Conservation (phyloP, 2,888 invertebrate species). For the Catocala fraxini region DNA sequence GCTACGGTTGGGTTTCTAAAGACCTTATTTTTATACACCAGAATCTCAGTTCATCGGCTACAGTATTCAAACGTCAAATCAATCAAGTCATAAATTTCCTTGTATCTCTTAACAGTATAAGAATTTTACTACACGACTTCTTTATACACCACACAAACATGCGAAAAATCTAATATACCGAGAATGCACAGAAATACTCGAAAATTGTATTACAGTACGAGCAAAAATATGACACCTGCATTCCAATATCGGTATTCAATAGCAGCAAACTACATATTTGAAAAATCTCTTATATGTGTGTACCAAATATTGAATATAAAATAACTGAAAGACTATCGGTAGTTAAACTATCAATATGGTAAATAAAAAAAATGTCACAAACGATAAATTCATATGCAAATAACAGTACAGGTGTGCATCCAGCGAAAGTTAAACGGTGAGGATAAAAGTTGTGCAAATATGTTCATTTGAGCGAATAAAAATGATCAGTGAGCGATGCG, state of each 20-base stretch:
- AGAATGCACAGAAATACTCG: slow-evolving; percentile 36
- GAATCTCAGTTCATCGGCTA: too few relatives aligned
- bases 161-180: slow-evolving; percentile 32
- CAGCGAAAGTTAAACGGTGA: slow-evolving; percentile 74
- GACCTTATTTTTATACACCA: too few relatives aligned
- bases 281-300: slow-evolving; percentile 40
- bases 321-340: slow-evolving; percentile 59
- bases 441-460: slow-evolving; percentile 76
- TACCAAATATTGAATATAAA: slow-evolving; percentile 50
- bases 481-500: slow-evolving; percentile 61
- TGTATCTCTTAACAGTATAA: too few relatives aligned
- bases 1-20: not conserved
- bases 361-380: slow-evolving; percentile 68
- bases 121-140: not conserved
- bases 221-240: slow-evolving; percentile 45
- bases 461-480: slow-evolving; percentile 73
- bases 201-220: slow-evolving; percentile 39
- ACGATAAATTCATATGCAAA: slow-evolving; percentile 81
- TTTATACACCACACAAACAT: not conserved
- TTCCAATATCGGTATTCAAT: slow-evolving; percentile 46
- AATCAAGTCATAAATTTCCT: too few relatives aligned
- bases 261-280: slow-evolving; percentile 36
- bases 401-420: slow-evolving; percentile 65
- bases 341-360: slow-evolving; percentile 62
- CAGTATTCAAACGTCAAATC: too few relatives aligned